Conservation (phyloP, 1,140 invertebrate genomes). For the Solenopsis invicta region DNA sequence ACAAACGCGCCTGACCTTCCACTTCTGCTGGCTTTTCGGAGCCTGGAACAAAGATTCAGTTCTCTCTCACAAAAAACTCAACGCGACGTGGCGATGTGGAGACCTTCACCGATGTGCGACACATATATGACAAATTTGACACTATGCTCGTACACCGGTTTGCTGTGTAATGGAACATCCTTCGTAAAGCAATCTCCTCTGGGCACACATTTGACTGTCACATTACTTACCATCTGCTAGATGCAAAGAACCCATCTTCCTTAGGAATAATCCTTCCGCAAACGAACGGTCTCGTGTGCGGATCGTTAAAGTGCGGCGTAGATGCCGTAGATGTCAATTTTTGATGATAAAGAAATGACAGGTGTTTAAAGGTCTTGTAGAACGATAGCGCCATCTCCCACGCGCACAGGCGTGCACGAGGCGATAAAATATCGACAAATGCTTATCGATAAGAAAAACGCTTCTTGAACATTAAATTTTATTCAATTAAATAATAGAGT, state of each 20-base stretch:
- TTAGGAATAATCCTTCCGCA: not conserved
- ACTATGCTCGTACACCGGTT: not conserved
- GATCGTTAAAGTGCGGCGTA: not conserved
- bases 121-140: not conserved
- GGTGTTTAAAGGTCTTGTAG: not conserved
- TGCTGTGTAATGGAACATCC: not conserved
- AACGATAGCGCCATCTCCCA: not conserved
- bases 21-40: slow-evolving; percentile 84
- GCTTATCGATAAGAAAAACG: not conserved
- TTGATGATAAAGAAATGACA: not conserved
- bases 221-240: slow-evolving; percentile 21
- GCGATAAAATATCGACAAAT: too few species aligned
- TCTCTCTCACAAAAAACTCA: not conserved
- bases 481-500: not conserved
- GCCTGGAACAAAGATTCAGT: slow-evolving; percentile 74
- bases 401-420: too few species aligned
- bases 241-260: slow-evolving; percentile 35
- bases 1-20: slow-evolving; percentile 86
- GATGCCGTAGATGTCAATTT: not conserved
- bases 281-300: not conserved
- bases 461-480: not conserved
- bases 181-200: not conserved
- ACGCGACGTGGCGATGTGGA: not conserved
- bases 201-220: not conserved
- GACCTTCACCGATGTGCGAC: not conserved